These are phyloP conservation scores for Aporophyla nigra DNA, from an alignment of 2,888 invertebrate species.

Conservation along the genomic window DNA sequence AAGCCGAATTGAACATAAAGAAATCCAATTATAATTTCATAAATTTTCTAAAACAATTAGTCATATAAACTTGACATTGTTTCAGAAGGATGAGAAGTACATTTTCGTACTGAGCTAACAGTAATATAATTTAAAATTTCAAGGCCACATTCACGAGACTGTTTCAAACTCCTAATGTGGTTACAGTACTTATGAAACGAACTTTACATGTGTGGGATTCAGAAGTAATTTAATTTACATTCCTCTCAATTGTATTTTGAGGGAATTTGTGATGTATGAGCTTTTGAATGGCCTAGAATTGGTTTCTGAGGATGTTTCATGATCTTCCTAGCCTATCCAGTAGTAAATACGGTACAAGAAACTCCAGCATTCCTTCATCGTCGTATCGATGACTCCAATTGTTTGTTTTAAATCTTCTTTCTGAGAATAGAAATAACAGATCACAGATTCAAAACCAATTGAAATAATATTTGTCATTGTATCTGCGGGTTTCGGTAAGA, in stretches of 20 bases:
- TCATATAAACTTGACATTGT: conserved; percentile 36
- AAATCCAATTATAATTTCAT: conserved; percentile 39
- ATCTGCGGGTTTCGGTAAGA: not conserved
- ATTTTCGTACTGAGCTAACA: conserved; percentile 4
- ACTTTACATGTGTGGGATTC: conserved; percentile 28
- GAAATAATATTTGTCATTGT: not conserved
- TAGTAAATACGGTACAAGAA: not conserved
- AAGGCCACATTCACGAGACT: conserved; percentile 34
- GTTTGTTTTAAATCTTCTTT: not conserved
- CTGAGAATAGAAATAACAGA: not conserved
- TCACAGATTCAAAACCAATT: not conserved
- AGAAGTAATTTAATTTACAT: conserved; percentile 42
- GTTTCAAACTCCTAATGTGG: conserved; percentile 38
- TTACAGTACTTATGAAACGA: conserved; percentile 31
- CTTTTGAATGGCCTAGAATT: not conserved
- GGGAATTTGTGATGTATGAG: conserved; percentile 6
- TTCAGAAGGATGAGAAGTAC: conserved; percentile 15
- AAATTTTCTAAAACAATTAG: conserved; percentile 48
- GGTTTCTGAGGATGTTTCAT: not conserved
- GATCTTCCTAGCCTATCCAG: not conserved
- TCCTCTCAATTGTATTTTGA: conserved; percentile 11
- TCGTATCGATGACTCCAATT: no score
- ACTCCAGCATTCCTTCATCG: not conserved
- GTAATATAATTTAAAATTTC: conserved; percentile 39
- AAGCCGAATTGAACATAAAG: conserved; percentile 22